Evolutionary conservation across 1,140 invertebrate species (phyloP).

Genomic region (Ylistrum balloti): DNA sequence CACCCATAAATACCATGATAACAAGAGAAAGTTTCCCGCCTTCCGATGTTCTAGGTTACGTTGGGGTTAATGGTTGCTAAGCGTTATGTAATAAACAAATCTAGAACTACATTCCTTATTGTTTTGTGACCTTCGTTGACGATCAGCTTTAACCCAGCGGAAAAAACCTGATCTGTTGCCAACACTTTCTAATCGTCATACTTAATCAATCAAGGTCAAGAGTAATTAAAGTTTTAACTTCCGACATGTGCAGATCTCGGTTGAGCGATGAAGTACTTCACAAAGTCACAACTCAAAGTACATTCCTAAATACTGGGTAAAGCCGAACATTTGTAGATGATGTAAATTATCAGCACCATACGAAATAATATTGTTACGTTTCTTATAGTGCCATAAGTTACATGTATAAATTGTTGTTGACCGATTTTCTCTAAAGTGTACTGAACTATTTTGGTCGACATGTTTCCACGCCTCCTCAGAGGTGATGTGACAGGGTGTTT

Average conservation of each 20-base stretch:
- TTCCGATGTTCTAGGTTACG: neutral
- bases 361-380: too few species aligned
- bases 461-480: too few species aligned
- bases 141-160: neutral
- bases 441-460: too few species aligned
- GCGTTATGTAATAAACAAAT: neutral
- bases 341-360: too few species aligned
- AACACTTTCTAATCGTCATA: neutral
- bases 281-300: too few species aligned
- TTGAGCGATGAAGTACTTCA: neutral
- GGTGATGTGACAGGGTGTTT: too few species aligned
- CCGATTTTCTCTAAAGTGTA: too few species aligned
- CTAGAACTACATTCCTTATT: too few species aligned
- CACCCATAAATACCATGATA: neutral
- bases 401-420: too few species aligned
- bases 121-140: neutral
- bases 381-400: too few species aligned
- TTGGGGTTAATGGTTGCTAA: neutral
- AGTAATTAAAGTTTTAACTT: neutral
- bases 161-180: neutral
- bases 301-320: too few species aligned
- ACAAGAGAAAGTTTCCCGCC: neutral
- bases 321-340: too few species aligned
- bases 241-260: neutral
- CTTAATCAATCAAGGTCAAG: neutral